Evolutionary conservation across 1,140 invertebrate genomes (phyloP).

Genomic region (Drosophila ohnishii): DNA sequence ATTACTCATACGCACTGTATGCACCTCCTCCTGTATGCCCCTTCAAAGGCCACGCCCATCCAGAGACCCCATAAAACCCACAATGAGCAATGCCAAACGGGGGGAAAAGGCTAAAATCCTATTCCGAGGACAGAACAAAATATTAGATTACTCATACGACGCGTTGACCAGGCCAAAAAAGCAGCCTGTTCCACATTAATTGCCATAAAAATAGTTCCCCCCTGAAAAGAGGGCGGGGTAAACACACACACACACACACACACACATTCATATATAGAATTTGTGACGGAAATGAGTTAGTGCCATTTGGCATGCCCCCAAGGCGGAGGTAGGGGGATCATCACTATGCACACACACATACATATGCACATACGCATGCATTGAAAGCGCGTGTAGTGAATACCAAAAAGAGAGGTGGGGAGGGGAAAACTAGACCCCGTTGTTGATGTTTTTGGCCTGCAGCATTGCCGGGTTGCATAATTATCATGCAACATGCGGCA

Average conservation of each 20-base stretch:
- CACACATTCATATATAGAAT: conserved; percentile 74
- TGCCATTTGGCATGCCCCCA: conserved; percentile 60
- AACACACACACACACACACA: conserved; percentile 52
- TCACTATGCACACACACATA: conserved; percentile 13
- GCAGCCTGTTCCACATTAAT: conserved; percentile 68
- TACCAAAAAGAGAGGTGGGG: conserved; percentile 29
- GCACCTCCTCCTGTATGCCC: background rate
- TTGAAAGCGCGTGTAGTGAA: conserved; percentile 54
- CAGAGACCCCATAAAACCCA: background rate
- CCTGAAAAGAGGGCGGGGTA: background rate
- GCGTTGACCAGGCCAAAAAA: conserved; percentile 34
- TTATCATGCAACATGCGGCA: conserved; percentile 74
- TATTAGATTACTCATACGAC: conserved; percentile 64
- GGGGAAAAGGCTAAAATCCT: conserved; percentile 18
- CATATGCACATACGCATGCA: conserved; percentile 27
- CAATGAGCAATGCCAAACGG: conserved; percentile 15
- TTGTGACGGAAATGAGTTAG: conserved; percentile 77
- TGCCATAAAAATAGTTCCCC: conserved; percentile 64
- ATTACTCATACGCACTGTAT: conserved; percentile 64
- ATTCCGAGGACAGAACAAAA: conserved; percentile 17
- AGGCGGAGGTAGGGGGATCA: background rate
- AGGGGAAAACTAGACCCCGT: conserved; percentile 6
- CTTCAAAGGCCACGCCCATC: conserved; percentile 12
- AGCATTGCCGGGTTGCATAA: conserved; percentile 69
- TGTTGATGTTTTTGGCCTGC: conserved; percentile 47